A percentile compares a stretch with the other conserved stretches of the same genome.
Evolutionary conservation across 2,888 invertebrate species (phyloP).

Genomic region (Brenthis hecate): DNA sequence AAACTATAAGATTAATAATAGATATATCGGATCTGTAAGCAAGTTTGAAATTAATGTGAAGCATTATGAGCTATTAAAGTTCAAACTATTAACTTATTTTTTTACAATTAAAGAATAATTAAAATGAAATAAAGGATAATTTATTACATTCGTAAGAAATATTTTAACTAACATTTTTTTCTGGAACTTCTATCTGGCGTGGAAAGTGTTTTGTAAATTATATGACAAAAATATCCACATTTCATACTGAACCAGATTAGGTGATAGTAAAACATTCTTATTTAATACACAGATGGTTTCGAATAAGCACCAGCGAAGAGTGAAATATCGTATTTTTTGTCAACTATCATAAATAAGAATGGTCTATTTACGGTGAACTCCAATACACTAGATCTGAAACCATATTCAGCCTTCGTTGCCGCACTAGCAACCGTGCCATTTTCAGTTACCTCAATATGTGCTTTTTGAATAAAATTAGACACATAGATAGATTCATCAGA

Average conservation of each 20-base stretch:
- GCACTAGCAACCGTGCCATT: constrained; percentile 62
- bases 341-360: constrained; percentile 71
- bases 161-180: no score
- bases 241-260: not conserved
- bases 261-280: constrained; percentile 9
- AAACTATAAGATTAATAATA: no score
- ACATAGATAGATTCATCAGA: constrained; percentile 55
- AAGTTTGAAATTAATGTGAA: no score
- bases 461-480: constrained; percentile 68
- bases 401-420: constrained; percentile 49
- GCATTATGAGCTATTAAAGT: no score
- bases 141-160: no score
- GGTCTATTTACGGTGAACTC: constrained; percentile 63
- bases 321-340: constrained; percentile 55
- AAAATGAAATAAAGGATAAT: no score
- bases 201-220: no score
- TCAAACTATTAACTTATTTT: no score
- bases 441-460: constrained; percentile 67
- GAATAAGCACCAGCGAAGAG: constrained; percentile 70
- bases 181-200: no score
- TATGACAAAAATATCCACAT: no score
- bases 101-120: no score
- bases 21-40: no score
- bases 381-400: constrained; percentile 47
- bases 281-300: constrained; percentile 58